Percentiles rank a stretch among this genome's conserved stretches.
Evolutionary conservation across 2,113 vertebrate genomes (phyloP).

Genomic region (Eupsittula cactorum): DNA sequence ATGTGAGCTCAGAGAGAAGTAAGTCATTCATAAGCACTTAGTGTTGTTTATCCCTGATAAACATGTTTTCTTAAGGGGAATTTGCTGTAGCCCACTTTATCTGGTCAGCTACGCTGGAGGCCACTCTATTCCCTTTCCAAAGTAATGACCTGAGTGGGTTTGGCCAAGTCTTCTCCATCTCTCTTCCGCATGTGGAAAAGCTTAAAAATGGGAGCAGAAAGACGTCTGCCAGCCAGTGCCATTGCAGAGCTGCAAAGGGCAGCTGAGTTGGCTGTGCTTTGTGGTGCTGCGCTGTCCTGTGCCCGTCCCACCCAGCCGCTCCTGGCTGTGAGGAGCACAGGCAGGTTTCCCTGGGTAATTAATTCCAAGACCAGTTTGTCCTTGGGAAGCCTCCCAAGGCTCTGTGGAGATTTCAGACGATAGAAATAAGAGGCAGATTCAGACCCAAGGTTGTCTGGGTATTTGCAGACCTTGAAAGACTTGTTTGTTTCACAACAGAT

Average conservation of each 20-base stretch:
- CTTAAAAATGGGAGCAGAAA: not conserved
- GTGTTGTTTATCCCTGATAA: not conserved
- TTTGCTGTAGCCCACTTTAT: not conserved
- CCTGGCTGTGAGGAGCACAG: not conserved
- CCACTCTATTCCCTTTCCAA: not conserved
- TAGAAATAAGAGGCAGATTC: not conserved
- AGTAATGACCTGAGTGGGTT: not conserved
- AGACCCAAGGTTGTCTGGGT: not conserved
- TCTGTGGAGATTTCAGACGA: not conserved
- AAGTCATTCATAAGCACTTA: not conserved
- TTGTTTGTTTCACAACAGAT: not conserved
- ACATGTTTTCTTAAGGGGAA: not conserved
- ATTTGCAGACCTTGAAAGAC: not conserved
- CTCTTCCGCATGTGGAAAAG: not conserved
- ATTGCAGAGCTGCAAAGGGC: fast-evolving
- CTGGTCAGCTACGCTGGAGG: not conserved
- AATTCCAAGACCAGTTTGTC: not conserved
- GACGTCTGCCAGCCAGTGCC: not conserved
- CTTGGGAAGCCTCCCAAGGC: not conserved
- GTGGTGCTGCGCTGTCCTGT: not conserved
- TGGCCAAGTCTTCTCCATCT: fast-evolving
- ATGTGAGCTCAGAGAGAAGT: not conserved
- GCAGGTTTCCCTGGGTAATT: not conserved
- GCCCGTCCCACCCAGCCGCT: not conserved
- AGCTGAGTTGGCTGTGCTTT: fast-evolving